These are phyloP conservation scores for Patella pellucida DNA, from an alignment of 2,888 invertebrate genomes.

Conservation along the genomic window DNA sequence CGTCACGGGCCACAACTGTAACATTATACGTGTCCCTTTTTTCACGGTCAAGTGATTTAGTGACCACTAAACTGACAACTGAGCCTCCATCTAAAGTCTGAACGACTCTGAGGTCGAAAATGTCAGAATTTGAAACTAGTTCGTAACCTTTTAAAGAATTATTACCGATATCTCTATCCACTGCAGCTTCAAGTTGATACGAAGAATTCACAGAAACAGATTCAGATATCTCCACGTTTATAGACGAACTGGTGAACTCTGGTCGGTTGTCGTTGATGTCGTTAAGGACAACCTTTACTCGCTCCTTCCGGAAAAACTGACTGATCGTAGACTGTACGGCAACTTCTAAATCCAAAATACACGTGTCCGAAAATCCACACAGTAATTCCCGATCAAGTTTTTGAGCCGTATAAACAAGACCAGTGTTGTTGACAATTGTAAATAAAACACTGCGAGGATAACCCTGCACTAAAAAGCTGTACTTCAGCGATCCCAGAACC, in stretches of 20 bases:
- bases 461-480: constrained; percentile 37
- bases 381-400: constrained; percentile 38
- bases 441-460: constrained; percentile 76
- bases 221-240: constrained; percentile 45
- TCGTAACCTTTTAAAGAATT: constrained; percentile 47
- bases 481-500: constrained; percentile 39
- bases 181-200: constrained; percentile 44
- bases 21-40: constrained; percentile 44
- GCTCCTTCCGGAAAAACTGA: constrained; percentile 75
- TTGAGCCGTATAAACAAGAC: constrained; percentile 81
- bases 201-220: constrained; percentile 42
- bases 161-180: constrained; percentile 48
- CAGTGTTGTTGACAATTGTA: constrained; percentile 84
- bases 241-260: constrained; percentile 29
- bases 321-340: constrained; percentile 38
- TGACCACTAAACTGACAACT: constrained; percentile 47
- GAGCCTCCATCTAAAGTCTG: constrained; percentile 45
- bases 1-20: constrained; percentile 49
- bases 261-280: constrained; percentile 52
- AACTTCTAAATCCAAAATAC: constrained; percentile 35
- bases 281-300: constrained; percentile 34
- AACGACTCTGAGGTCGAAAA: constrained; percentile 44
- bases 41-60: constrained; percentile 49
- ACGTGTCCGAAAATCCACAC: constrained; percentile 34
- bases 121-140: constrained; percentile 37